A percentile compares a stretch with the other conserved stretches of the same genome.
These are phyloP conservation scores for Magallana angulata DNA, from an alignment of 1,140 invertebrate genomes.

Conservation along the genomic window DNA sequence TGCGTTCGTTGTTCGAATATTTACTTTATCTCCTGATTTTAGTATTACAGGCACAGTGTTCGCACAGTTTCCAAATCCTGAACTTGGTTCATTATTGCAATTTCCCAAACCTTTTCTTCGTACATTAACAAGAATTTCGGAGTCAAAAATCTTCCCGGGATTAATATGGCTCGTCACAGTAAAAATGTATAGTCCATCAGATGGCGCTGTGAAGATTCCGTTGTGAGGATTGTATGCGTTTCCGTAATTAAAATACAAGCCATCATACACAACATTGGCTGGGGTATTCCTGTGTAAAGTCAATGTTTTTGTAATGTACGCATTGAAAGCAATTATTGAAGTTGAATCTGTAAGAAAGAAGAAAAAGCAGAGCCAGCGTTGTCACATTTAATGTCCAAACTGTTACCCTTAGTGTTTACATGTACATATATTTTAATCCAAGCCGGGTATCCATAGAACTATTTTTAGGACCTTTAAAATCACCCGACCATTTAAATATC, in stretches of 20 bases:
- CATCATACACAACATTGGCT: background rate
- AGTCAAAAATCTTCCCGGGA: background rate
- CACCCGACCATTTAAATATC: too few relatives aligned
- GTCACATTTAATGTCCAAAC: too few relatives aligned
- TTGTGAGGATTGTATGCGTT: background rate
- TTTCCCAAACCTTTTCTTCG: background rate
- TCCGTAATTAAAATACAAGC: background rate
- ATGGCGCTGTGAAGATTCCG: background rate
- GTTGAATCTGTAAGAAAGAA: background rate
- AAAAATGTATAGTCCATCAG: background rate
- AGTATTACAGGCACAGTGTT: background rate
- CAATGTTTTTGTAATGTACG: background rate
- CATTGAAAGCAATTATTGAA: background rate
- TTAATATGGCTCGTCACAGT: background rate
- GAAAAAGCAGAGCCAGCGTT: background rate
- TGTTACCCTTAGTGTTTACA: too few relatives aligned
- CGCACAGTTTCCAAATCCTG: background rate
- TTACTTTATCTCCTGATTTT: background rate
- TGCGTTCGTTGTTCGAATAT: background rate
- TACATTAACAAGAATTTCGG: background rate
- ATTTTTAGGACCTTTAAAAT: too few relatives aligned
- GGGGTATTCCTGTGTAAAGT: background rate
- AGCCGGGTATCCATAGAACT: too few relatives aligned
- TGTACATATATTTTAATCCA: too few relatives aligned
- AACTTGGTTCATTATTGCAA: background rate